Evolutionary conservation across 2,888 invertebrate genomes (phyloP), one percentile per base, ranked within the genome.

Genomic region (Macrosoma leucophasiata): DNA sequence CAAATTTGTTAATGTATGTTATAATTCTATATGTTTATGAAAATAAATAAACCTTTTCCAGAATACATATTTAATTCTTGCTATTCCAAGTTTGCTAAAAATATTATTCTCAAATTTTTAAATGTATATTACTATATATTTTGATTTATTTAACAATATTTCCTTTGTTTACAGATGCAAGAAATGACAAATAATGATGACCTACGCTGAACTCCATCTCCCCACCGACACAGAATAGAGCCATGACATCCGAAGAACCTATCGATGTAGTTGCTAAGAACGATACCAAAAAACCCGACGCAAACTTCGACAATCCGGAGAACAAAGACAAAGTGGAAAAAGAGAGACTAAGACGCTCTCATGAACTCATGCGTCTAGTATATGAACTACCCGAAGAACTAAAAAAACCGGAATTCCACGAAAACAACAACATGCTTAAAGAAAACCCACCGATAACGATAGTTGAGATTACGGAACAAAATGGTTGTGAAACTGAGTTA

Each of bases 231-330:
- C 64, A 55, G 61, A 46, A 62, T 54, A 33, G 48, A 58, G 69
- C 72, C 62, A 84, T 84, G 82, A 84, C 82, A 55, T 84, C 82
- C 52, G 82, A 82, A 51, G 75, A 81, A 42, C 69, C 77, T 0
- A 71, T 78, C 46, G 72, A 84, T 70, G 76, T 69, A 35, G 74
- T 72, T 41, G 43, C 54, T 32, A 76, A 72, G 54, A 46, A 61
- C 13, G 72, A 75, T 38, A 53, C 63, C 23, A 76, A 75, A 48
- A 77, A 78, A 43, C 54, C 67, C 35, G 64, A 72, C 39, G 48
- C 64, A 0, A 77, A 75, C 35, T 73, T 71, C 25, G 52, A 59
- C 20, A 59, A 62, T 45, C 59, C 62, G 21, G 68, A 66, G 31
- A 58, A 60, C 43, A 70, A 69, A 44, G 61, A 52, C 12, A 68